Percentiles rank a stretch among this genome's conserved stretches.
Conservation (phyloP, 2,113 vertebrate species). For the Notothenia rossii region DNA sequence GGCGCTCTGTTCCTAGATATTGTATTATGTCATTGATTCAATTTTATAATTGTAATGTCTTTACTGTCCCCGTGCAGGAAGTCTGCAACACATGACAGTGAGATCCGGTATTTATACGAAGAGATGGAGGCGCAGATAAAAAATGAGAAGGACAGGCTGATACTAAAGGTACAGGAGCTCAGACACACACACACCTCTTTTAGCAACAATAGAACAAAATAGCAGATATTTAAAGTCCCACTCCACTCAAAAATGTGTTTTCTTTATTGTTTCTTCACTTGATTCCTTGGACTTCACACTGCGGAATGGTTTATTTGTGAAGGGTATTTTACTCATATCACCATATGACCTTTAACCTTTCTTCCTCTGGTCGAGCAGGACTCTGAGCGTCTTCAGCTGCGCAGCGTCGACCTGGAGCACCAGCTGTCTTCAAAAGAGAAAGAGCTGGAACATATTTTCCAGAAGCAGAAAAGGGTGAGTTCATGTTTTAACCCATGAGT, state of each 20-base stretch:
- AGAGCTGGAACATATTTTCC: slow-evolving; percentile 88
- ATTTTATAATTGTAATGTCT: not conserved
- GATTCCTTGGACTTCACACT: not conserved
- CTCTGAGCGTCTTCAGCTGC: slow-evolving; percentile 85
- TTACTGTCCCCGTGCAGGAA: slow-evolving; percentile 83
- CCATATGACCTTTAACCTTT: not conserved
- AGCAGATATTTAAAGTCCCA: not conserved
- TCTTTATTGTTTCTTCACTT: not conserved
- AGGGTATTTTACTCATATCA: not conserved
- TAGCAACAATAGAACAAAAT: not conserved
- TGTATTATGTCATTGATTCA: not conserved
- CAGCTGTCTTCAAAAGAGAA: slow-evolving; percentile 89
- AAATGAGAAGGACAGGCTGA: slow-evolving; percentile 88
- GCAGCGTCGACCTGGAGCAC: slow-evolving; percentile 87
- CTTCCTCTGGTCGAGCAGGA: slow-evolving; percentile 80
- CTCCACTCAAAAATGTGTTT: not conserved
- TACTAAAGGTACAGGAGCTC: slow-evolving; percentile 84
- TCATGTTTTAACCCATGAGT: not conserved
- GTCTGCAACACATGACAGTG: slow-evolving; percentile 88
- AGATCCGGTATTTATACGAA: slow-evolving; percentile 93
- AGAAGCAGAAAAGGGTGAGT: slow-evolving; percentile 89
- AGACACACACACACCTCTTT: too few relatives aligned
- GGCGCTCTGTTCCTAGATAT: slow-evolving; percentile 13
- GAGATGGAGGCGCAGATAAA: slow-evolving; percentile 97
- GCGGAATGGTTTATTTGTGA: not conserved